Evolutionary conservation across 92 coral and sea anemone genomes (phyloP).

Genomic region (Palythoa grandis): DNA sequence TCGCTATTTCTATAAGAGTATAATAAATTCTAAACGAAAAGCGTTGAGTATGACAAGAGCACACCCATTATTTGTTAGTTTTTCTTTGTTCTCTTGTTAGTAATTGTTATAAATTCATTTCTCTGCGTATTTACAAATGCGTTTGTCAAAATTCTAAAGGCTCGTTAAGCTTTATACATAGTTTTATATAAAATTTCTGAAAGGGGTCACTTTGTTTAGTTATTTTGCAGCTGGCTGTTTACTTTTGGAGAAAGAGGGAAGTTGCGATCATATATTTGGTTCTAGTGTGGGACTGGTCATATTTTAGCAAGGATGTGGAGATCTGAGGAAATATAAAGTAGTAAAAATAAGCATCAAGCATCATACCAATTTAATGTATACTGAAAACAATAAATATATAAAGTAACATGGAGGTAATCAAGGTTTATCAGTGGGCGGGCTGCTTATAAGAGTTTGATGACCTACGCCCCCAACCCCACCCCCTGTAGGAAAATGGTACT

Average conservation of each 20-base stretch:
- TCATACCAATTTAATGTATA: too few species aligned
- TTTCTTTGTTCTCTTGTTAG: background rate
- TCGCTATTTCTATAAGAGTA: background rate
- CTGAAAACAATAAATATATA: too few species aligned
- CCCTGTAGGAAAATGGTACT: too few species aligned
- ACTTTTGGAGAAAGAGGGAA: background rate
- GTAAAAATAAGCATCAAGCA: too few species aligned
- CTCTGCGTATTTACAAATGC: background rate
- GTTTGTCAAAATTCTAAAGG: background rate
- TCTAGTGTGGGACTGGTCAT: background rate
- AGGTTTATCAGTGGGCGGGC: too few species aligned
- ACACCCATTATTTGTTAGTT: background rate
- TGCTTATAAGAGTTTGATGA: too few species aligned
- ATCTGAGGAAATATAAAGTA: too few species aligned
- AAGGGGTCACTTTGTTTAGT: constrained; percentile 1
- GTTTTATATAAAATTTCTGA: background rate
- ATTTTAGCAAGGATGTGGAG: too few species aligned
- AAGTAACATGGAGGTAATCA: too few species aligned
- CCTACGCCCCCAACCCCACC: too few species aligned
- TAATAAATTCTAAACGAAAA: background rate
- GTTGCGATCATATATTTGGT: background rate
- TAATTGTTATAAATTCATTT: background rate
- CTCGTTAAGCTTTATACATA: background rate
- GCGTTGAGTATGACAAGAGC: background rate
- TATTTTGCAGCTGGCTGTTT: background rate